These are phyloP conservation scores for Phymastichus coffea DNA, from an alignment of 1,140 invertebrate species.

Conservation along the genomic window DNA sequence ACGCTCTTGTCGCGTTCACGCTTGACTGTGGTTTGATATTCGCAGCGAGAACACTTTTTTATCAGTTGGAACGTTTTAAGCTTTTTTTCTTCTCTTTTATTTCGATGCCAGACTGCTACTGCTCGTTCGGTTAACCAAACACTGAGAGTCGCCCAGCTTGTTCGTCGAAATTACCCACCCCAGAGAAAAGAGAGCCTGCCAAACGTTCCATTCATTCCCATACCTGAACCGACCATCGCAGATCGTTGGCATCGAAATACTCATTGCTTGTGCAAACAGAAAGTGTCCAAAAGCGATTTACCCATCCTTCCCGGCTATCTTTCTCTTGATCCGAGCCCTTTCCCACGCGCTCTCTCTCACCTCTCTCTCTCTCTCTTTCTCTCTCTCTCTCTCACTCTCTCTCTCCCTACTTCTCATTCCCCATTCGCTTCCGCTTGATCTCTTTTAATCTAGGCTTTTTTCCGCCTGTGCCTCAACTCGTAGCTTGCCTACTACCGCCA, in stretches of 20 bases:
- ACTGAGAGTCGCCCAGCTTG: conserved; percentile 29
- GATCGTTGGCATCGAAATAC: conserved; percentile 37
- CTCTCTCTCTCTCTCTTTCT: no score
- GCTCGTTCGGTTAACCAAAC: conserved; percentile 25
- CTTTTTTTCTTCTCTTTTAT: neutral
- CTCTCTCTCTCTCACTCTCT: neutral
- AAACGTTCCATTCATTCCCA: neutral
- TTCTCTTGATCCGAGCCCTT: no score
- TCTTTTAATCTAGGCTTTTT: conserved; percentile 9
- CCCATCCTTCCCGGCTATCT: neutral
- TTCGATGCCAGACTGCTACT: neutral
- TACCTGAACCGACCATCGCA: conserved; percentile 22
- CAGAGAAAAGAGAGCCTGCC: conserved; percentile 34
- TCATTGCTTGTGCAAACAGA: conserved; percentile 36
- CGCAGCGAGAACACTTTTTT: conserved; percentile 1
- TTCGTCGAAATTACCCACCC: conserved; percentile 42
- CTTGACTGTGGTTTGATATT: neutral
- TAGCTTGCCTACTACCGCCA: neutral
- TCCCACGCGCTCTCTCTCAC: no score
- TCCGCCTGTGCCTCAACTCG: neutral
- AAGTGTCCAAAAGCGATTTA: conserved; percentile 31
- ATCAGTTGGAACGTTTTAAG: neutral
- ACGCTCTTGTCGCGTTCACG: neutral
- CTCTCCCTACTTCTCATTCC: no score
- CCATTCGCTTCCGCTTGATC: neutral